Evolutionary conservation across 30 jellyfish, hydroid and myxozoan species (phyloP), one percentile per base, ranked within the genome.

Genomic region (Aurelia sp.): DNA sequence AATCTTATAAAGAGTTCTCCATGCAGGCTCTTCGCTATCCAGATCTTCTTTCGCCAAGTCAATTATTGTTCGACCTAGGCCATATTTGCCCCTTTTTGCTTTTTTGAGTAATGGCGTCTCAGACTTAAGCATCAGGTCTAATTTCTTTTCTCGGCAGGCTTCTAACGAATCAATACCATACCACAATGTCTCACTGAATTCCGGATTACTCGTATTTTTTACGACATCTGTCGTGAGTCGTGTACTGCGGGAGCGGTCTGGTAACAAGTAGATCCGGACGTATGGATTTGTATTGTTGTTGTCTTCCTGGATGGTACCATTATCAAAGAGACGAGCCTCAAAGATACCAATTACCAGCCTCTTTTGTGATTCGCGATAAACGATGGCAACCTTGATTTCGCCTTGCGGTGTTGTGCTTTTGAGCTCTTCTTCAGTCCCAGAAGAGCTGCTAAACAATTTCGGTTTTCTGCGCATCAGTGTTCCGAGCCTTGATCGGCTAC

Each of bases 231-330:
- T 89, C 0, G 93, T 79, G 57, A 89, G 75, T 6, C 97, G 92
- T 1, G 86, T 79, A 52, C 81, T 66, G 31, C 90, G 89, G 19
- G 97, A 79, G 37, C 87, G 92, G 78, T 89, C 97, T 27, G 97
- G 90, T 51, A 89, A 66, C 81, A 89, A 33, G 75, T 89, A 89
- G 17, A 89, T 71, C 44, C 97, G 47, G 57, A 89, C 90, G 53
- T 89, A 89, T 5, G 97, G 93, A 27, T 72, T 79, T 20, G 81
- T 74, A 81, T 89, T 73, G 73, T 80, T 73, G 71, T 60, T 53
- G 27, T 79, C 78, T n/a, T 63, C 86, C 16, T 52, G 75, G 55
- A 8, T 44, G 47, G 33, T n/a, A 12, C 64, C 57, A 17, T 57
- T 65, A 55, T 81, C 70, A 41, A 65, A 40, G 44, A 72, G 62